Evolutionary conservation across 2,113 vertebrate species (phyloP).

Genomic region (Elephas maximus): DNA sequence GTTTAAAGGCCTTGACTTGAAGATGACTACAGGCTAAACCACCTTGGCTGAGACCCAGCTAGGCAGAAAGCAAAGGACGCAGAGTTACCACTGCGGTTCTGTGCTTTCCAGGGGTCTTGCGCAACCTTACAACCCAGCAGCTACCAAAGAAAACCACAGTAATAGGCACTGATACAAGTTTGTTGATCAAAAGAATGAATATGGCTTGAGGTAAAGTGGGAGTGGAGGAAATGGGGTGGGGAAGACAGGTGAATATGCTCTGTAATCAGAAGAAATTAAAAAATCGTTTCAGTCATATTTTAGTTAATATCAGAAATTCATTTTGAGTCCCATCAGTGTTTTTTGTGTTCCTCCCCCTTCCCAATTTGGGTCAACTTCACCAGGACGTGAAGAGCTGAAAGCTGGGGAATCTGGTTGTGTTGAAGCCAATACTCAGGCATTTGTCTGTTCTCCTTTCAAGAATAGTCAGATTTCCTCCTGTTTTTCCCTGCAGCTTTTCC

Average conservation of each 20-base stretch:
- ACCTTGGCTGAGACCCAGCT: neutral
- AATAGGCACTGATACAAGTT: neutral
- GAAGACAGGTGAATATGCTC: neutral
- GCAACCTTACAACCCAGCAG: slow-evolving; percentile 22
- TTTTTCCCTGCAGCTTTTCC: neutral
- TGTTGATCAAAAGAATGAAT: slow-evolving; percentile 55
- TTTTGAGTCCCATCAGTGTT: neutral
- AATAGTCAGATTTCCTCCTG: neutral
- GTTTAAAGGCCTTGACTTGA: slow-evolving; percentile 19
- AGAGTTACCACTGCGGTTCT: neutral
- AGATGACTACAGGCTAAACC: neutral
- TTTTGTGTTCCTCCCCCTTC: neutral
- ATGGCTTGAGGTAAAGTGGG: slow-evolving; percentile 7
- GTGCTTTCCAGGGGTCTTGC: neutral
- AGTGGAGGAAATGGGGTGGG: slow-evolving; percentile 44
- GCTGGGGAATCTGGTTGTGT: neutral
- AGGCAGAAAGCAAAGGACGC: neutral
- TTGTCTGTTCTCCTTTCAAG: neutral
- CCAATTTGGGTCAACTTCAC: neutral
- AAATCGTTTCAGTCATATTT: neutral
- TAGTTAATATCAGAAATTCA: neutral
- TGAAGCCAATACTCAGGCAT: neutral
- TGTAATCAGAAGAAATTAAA: neutral
- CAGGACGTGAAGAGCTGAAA: neutral
- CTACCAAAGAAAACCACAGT: neutral